Conservation (phyloP, 2,113 vertebrate genomes). For the Thermophis baileyi region DNA sequence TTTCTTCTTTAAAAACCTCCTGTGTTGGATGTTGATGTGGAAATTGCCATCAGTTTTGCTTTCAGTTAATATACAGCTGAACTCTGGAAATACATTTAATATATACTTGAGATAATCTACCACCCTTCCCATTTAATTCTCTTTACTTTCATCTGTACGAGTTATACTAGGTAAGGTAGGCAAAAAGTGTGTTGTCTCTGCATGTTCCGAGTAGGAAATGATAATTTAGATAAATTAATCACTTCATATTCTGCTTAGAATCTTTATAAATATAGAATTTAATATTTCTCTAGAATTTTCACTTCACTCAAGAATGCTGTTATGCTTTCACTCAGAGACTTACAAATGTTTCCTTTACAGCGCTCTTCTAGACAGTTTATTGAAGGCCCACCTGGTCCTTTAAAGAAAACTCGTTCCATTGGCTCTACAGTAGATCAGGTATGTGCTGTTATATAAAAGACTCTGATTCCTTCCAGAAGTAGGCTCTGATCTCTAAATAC, state of each 20-base stretch:
- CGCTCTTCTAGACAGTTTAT: slow-evolving; percentile 86
- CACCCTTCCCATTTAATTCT: background rate
- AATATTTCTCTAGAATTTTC: background rate
- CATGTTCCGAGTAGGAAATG: background rate
- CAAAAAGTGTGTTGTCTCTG: background rate
- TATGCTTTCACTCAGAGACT: background rate
- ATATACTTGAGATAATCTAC: background rate
- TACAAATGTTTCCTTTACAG: slow-evolving; percentile 63
- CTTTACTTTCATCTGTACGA: background rate
- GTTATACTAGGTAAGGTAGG: background rate
- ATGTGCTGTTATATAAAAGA: slow-evolving; percentile 14
- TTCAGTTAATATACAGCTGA: background rate
- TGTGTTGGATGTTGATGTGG: background rate
- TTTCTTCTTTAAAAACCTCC: background rate
- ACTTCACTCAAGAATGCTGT: background rate
- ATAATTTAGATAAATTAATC: background rate
- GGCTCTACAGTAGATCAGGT: slow-evolving; percentile 80
- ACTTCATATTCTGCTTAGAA: background rate
- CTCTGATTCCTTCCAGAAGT: background rate
- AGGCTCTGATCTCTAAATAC: background rate
- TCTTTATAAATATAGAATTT: background rate
- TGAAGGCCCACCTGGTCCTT: slow-evolving; percentile 81
- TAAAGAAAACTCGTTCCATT: slow-evolving; percentile 87
- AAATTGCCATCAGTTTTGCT: background rate
- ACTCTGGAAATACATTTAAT: background rate